Evolutionary conservation across 2,113 vertebrate species (phyloP), one percentile per base, ranked within the genome.

Genomic region (Miniopterus natalensis): DNA sequence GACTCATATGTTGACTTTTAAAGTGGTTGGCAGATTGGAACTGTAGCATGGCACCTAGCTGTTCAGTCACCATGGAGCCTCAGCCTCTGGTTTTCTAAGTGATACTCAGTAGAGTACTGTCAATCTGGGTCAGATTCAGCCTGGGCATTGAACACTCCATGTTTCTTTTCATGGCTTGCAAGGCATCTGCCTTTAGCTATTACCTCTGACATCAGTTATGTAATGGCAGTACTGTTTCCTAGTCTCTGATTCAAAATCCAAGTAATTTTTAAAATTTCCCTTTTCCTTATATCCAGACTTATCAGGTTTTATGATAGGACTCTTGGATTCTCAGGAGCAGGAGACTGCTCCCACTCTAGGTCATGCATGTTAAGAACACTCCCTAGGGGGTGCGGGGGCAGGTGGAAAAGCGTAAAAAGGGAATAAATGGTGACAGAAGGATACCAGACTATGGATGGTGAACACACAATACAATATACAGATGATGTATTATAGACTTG

Each of bases 1-100:
- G 75, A 70, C 45, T 88, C 25, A 29, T 77, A 14, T 93, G 31
- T 89, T 84, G 80, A 51, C 81, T 92, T 95, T 90, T 92, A 65
- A 92, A 83, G 61, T 70, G 66, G 5, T 65, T 86, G 45, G 66
- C 15, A 20, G 14, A 55, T 84, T 29, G 88, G 55, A 55, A 25
- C 12, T 71, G 18, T 10, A 89, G 21, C 40, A 13, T 68, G 83
- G 13, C 17, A 45, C 51, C 49, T 74, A 84, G 18, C 42, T 29
- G 13, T 84, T 23, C 36, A 40, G 25, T 73, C 27, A 61, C 51
- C 20, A 17, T 40, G 40, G 25, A 85, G 12, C 45, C 45, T 71
- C 53, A 80, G 20, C 25, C 29, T 94, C 45, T 65, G 68, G 27
- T 55, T 70, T 78, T 96, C 85, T 80, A 40, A 86, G n/a, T 70